phyloP scores from a whole-genome alignment of 2,888 invertebrate genomes.

The Ormyrus pomaceus region DNA sequence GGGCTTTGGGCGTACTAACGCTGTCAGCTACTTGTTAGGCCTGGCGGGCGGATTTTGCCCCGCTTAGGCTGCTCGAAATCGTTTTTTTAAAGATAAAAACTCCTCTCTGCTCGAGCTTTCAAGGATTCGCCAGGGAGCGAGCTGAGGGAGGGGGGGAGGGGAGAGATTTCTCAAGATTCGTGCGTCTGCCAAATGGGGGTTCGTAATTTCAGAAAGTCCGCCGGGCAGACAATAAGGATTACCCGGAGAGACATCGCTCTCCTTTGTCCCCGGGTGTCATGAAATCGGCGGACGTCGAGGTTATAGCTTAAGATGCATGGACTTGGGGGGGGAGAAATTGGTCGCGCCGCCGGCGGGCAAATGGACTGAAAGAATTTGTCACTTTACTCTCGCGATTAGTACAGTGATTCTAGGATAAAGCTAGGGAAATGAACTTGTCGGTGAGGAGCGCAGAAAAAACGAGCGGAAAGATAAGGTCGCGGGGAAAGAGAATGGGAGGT shows the following conservation, averaged over 20 bases:
- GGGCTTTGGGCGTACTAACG: too few relatives aligned
- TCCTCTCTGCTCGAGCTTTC: not conserved
- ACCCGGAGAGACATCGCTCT: conserved; percentile 54
- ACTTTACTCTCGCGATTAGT: conserved; percentile 20
- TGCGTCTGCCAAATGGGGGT: conserved; percentile 60
- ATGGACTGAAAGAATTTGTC: conserved; percentile 36
- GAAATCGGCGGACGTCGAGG: conserved; percentile 22
- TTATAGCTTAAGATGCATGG: conserved; percentile 37
- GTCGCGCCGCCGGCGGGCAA: conserved; percentile 26
- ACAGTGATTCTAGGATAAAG: not conserved
- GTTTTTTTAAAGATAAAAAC: too few relatives aligned
- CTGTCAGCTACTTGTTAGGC: too few relatives aligned
- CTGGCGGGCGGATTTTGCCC: too few relatives aligned
- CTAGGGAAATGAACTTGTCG: not conserved
- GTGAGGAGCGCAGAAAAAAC: not conserved
- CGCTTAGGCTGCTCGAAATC: too few relatives aligned
- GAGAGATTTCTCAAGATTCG: conserved; percentile 35
- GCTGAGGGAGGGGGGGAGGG: not conserved
- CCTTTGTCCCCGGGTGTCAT: conserved; percentile 54
- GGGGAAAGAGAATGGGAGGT: not conserved
- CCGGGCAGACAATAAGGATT: conserved; percentile 55
- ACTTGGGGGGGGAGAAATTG: conserved; percentile 15
- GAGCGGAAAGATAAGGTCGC: not conserved
- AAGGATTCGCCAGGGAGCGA: not conserved
- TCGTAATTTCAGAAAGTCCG: conserved; percentile 59